Percentiles rank a stretch among this genome's conserved stretches.
phyloP scores from a whole-genome alignment of 2,888 invertebrate genomes.

The Ligdia adustata region DNA sequence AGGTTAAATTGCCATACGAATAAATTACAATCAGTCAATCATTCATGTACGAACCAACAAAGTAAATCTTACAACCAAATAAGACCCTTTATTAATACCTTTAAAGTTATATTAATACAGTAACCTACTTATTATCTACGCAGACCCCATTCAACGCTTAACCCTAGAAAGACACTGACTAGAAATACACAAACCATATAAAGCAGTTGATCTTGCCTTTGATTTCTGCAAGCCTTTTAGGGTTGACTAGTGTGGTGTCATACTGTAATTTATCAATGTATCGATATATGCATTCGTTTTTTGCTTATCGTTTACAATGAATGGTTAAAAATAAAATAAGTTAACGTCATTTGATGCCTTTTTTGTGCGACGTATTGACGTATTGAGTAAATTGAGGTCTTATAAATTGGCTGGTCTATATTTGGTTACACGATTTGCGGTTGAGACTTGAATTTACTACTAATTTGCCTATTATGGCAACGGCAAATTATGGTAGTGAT shows the following conservation, averaged over 20 bases:
- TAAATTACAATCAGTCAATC: background rate
- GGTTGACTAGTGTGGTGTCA: slow-evolving; percentile 13
- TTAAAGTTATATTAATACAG: slow-evolving; percentile 4
- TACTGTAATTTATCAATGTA: background rate
- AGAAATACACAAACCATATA: slow-evolving; percentile 8
- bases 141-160: slow-evolving; percentile 2
- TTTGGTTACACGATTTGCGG: background rate
- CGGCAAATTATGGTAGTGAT: no score
- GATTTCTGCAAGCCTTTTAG: slow-evolving; percentile 9
- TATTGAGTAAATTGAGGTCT: background rate
- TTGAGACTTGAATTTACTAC: no score
- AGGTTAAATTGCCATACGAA: no score
- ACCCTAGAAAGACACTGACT: slow-evolving; percentile 1
- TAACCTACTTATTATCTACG: slow-evolving; percentile 11
- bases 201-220: slow-evolving; percentile 10
- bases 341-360: background rate
- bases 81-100: background rate
- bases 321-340: slow-evolving; percentile 15
- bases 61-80: background rate
- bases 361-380: background rate
- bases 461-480: no score
- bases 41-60: background rate
- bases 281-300: no score
- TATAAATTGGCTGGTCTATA: background rate
- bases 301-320: background rate